Base-by-base conservation (phyloP, 2,113 vertebrate species). In the Sylvia atricapilla region DNA sequence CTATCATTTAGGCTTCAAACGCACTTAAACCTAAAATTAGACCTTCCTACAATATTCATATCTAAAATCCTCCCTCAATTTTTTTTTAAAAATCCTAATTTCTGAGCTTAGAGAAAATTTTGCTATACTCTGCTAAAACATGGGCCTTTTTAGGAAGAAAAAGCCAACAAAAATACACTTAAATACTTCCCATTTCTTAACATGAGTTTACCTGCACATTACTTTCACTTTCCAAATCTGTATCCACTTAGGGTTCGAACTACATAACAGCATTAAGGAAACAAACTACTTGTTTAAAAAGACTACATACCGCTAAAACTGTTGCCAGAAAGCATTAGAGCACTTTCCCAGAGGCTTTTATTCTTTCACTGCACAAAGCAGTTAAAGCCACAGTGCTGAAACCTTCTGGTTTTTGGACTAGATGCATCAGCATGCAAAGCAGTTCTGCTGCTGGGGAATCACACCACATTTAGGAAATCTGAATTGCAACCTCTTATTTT, bases 341-440 rank as follows among this genome's bases (percentile, higher is more conserved):
- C 52, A 62, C 43, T 19, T 78, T 64, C 21, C 55, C 39, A 63
- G 35, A 67, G 35, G 21, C 10, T 89, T 43, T 89, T 43, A 12
- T 28, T 77, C 53, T 62, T 67, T 22, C 64, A 19, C 28, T 70
- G 22, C 27, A 56, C 50, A 69, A 72, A 80, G 43, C 35, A 39
- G 31, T n/a, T 64, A 60, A 79, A 58, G 11, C 28, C 5, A 1
- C 0, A 1, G 16, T 16, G 31, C 68, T 3, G 1, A 84, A 77
- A 74, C 20, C 6, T 46, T 30, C 50, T 44, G 22, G 28, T 25
- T 73, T 90, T 31, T n/a, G 35, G 25, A n/a, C 50, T 28, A 58
- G 63, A 68, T 33, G 14, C 11, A 84, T 35, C 75, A 41, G 6
- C 5, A 3, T 22, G 28, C 21, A 56, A 64, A 94, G 68, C 10